A percentile compares a stretch with the other conserved stretches of the same genome.
Conservation (phyloP, 1,140 invertebrate genomes). For the Drosophila pandora region DNA sequence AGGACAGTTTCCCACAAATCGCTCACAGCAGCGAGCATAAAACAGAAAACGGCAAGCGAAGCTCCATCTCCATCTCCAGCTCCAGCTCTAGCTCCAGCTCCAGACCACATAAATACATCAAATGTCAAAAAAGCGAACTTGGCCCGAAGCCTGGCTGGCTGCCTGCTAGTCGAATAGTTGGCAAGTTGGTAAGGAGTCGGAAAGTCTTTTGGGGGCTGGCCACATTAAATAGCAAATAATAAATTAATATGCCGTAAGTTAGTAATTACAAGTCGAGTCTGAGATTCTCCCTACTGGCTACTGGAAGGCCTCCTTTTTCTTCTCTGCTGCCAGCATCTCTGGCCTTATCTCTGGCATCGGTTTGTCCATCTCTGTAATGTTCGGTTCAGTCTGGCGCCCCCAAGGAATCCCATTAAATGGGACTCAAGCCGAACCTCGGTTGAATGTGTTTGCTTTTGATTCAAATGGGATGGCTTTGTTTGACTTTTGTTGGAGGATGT, state of each 20-base stretch:
- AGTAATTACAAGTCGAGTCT: constrained; percentile 75
- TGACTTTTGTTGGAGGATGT: constrained; percentile 3
- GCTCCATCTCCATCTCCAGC: not conserved
- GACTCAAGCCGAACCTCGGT: constrained; percentile 13
- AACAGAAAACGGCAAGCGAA: constrained; percentile 20
- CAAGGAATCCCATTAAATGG: constrained; percentile 57
- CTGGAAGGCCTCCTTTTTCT: constrained; percentile 29
- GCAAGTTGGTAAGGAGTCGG: not conserved
- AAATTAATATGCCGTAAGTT: constrained; percentile 82
- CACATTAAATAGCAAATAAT: constrained; percentile 81
- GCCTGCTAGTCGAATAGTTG: constrained; percentile 13
- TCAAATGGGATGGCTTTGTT: constrained; percentile 1
- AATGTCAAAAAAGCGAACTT: constrained; percentile 78
- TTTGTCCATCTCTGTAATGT: constrained; percentile 19
- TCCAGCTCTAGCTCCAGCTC: not conserved
- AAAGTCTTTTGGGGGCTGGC: constrained; percentile 60
- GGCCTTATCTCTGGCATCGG: constrained; percentile 47
- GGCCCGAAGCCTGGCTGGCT: constrained; percentile 46
- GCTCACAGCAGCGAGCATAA: constrained; percentile 57
- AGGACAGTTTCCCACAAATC: constrained; percentile 79
- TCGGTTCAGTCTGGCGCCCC: constrained; percentile 35
- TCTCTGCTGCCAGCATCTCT: constrained; percentile 11
- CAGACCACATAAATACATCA: constrained; percentile 78
- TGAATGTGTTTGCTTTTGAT: constrained; percentile 27
- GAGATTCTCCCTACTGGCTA: constrained; percentile 61